Base-by-base conservation (phyloP, 1,140 invertebrate species). In the Anastatus disparis region DNA sequence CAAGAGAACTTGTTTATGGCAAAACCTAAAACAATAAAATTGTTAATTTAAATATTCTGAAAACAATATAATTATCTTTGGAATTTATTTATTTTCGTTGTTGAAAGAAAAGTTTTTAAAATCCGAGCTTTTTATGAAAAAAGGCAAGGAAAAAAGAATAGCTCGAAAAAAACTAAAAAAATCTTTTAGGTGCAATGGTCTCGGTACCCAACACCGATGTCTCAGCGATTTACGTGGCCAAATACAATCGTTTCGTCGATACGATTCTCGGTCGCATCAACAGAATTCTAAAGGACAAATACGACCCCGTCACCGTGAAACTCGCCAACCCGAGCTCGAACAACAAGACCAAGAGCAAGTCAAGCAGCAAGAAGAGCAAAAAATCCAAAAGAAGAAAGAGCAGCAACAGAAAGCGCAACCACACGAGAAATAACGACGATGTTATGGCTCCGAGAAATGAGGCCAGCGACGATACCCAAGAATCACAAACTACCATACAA, bases 241-340 rank as follows among this genome's bases (percentile, higher is more conserved):
- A 93, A 79, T 93, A 94, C 84, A 95, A 95, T 83, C 89, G 89
- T 74, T 94, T 93, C 79, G 91, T 94, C 38, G 93, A 95, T 81
- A 92, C 89, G 72, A 93, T 94, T 73, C 87, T 94, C 48, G 89
- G 88, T 27, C 89, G 92, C 70, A 93, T 95, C 79, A 94, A 94
- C 82, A 89, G 90, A 73, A 92, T 94, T 53, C 82, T 95, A 52
- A 87, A 89, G 12, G 88, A 89, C 50, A 93, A 91, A 50, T 95
- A 94, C 78, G 93, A 95, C 80, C 93, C 93, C 1, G 93, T 94
- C 40, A 92, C 90, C 52, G 93, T 95, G 0, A 91, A 92, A 77
- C 81, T 94, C n/a, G 38, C 48, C 24, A 72, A 62, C n/a, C 88
- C 91, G 46, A 90, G 88, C 7, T 85, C 88, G 10, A 87, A 86